Conservation (phyloP, 2,888 invertebrate genomes). For the Pachycephus smyrnensis region DNA sequence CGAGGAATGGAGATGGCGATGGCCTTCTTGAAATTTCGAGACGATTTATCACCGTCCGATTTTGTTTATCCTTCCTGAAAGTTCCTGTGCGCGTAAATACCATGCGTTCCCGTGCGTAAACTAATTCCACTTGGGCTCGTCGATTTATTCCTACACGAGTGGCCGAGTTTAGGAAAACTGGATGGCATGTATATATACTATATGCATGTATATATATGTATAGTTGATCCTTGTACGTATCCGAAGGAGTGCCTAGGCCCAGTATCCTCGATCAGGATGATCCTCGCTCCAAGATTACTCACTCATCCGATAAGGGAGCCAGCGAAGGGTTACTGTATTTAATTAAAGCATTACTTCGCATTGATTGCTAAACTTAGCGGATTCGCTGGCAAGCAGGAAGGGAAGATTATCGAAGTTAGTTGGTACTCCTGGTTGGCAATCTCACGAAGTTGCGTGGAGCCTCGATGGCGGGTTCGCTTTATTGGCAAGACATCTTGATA, state of each 20-base stretch:
- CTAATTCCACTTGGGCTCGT: no score
- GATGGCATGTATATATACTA: no score
- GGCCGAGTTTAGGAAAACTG: no score
- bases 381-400: conserved; percentile 24
- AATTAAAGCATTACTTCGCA: conserved; percentile 65
- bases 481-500: conserved; percentile 22
- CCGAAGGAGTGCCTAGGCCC: no score
- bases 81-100: neutral
- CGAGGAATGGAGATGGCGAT: no score
- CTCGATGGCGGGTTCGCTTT: conserved; percentile 40
- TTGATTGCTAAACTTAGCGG: conserved; percentile 63
- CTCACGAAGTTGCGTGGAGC: conserved; percentile 42
- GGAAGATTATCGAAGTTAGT: conserved; percentile 52
- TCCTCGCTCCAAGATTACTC: conserved; percentile 35
- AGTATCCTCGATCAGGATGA: neutral
- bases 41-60: conserved; percentile 1
- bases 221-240: no score
- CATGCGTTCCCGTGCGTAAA: neutral
- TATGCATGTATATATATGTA: no score
- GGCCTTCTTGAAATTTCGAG: neutral
- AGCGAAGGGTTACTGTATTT: conserved; percentile 62
- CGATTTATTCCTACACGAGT: no score
- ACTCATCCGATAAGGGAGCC: conserved; percentile 53
- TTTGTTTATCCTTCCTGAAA: neutral
- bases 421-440: conserved; percentile 47